Base-by-base conservation (phyloP, 2,113 vertebrate genomes). In the Alligator sinensis region DNA sequence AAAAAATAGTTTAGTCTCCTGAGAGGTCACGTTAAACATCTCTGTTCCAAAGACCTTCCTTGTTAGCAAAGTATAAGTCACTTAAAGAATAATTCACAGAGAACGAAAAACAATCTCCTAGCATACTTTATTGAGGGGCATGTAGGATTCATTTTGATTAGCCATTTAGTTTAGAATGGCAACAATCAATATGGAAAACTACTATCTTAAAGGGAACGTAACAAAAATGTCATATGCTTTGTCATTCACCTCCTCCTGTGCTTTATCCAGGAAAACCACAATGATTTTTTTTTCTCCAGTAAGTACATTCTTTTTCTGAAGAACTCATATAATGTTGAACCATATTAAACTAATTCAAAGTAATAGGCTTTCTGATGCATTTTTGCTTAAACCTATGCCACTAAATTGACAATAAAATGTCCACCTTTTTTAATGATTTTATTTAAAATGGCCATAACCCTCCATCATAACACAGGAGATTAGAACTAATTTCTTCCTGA, bases 401-500 rank as follows among this genome's bases (percentile, higher is more conserved):
- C 63, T 74, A 88, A 87, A 83, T 93, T 95, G 64, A 80, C 80
- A 96, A 82, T 93, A 94, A 91, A 62, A 85, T 90, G 84, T 78
- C 27, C 5, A 4, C 62, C 82, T 77, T 94, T 93, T 84, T 9
- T 1, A 88, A 95, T 86, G 30, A 77, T 94, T 95, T 95, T 4
- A 88, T 95, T 95, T 95, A 28, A 93, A 94, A 95, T 34, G 15
- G 6, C 9, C 28, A 34, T 86, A 95, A 88, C 1, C 19, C n/a
- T 77, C 22, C 88, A 16, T 80, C 91, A 82, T 96, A 96, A 91
- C 47, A 89, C 4, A 94, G 19, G 2, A 84, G 34, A 30, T 89
- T 91, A 94, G 93, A 97, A 96, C 25, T 5, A 86, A 80, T 78
- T 95, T 97, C 47, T 94, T 93, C 21, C 60, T 92, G 28, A 58